Evolutionary conservation across 2,797 vertebrate genomes (phyloP).

Genomic region (Halcyon smyrnensis): DNA sequence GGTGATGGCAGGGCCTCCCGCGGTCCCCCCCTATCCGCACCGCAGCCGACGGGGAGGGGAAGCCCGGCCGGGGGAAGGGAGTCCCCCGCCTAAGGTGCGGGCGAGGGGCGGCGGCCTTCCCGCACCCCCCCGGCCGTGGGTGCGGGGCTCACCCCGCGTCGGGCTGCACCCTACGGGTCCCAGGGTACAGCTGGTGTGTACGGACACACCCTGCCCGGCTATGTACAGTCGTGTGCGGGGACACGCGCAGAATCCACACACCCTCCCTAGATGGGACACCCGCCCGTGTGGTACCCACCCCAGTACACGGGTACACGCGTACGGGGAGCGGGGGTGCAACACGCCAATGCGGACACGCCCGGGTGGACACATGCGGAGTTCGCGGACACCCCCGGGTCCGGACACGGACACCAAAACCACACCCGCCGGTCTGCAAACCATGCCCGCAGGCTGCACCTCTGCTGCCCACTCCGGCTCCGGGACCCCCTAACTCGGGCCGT

Average conservation of each 20-base stretch:
- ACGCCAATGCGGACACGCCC: neutral
- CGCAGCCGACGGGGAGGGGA: neutral
- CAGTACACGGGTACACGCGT: neutral
- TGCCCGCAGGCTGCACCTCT: neutral
- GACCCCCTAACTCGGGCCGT: neutral
- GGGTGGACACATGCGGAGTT: neutral
- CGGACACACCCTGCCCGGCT: rapidly evolving
- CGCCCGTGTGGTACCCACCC: neutral
- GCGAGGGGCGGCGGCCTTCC: neutral
- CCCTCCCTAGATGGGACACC: too few species aligned
- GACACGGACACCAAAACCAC: neutral
- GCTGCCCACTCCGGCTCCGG: neutral
- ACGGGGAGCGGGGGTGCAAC: neutral
- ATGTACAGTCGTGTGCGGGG: neutral
- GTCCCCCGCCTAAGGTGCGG: too few species aligned
- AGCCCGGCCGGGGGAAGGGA: neutral
- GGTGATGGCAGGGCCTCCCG: neutral
- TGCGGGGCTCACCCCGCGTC: neutral
- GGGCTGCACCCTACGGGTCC: neutral
- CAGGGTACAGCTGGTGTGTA: neutral
- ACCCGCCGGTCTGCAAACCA: neutral
- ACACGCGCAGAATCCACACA: neutral
- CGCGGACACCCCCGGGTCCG: neutral
- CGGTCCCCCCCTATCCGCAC: neutral
- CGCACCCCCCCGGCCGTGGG: neutral